These are phyloP conservation scores for Heliconius ismenius DNA, from an alignment of 2,888 invertebrate genomes.

Conservation along the genomic window DNA sequence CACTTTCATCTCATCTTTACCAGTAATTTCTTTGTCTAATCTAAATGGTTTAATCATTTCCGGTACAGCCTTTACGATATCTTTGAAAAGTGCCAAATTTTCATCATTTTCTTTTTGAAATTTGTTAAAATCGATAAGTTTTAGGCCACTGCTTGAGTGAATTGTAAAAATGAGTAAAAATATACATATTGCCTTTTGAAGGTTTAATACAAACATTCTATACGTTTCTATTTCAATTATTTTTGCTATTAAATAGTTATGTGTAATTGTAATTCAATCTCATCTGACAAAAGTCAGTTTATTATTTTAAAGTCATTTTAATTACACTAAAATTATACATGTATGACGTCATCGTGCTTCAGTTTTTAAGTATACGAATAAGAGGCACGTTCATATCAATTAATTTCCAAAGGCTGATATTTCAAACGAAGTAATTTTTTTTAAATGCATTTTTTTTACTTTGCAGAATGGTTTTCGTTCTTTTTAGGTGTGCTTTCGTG, in stretches of 20 bases:
- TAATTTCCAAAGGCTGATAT: too few relatives aligned
- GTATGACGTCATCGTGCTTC: neutral
- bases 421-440: too few relatives aligned
- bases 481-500: too few relatives aligned
- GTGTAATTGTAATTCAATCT: neutral
- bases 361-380: too few relatives aligned
- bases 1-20: slow-evolving; percentile 27
- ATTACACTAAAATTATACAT: neutral
- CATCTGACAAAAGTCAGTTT: neutral
- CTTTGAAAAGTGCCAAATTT: neutral
- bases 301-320: neutral
- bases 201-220: neutral
- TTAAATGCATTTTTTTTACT: too few relatives aligned
- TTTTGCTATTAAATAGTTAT: neutral
- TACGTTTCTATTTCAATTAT: neutral
- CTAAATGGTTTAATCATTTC: neutral
- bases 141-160: neutral
- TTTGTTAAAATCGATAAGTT: slow-evolving; percentile 9
- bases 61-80: neutral
- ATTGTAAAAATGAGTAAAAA: neutral
- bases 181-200: neutral
- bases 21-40: neutral
- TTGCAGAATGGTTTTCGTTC: too few relatives aligned
- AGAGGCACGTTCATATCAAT: too few relatives aligned
- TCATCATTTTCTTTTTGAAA: neutral